Evolutionary conservation across 2,797 vertebrate genomes (phyloP).

Genomic region (Iguana delicatissima): DNA sequence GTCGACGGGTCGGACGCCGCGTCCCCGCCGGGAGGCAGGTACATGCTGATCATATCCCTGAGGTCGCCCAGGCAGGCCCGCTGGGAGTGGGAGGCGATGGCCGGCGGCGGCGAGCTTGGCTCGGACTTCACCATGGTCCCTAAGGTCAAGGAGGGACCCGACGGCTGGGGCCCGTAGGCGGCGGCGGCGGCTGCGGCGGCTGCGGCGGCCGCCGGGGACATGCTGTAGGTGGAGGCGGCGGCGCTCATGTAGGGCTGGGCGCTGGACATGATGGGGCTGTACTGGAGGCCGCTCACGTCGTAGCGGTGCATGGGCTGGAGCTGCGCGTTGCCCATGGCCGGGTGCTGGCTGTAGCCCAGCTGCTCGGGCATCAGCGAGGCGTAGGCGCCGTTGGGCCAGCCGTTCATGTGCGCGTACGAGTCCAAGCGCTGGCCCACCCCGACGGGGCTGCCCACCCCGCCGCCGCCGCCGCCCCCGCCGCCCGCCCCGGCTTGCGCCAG

Average conservation of each 20-base stretch:
- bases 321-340: slow-evolving; percentile 93
- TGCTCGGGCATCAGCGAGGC: slow-evolving; percentile 96
- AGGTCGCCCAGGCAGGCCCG: slow-evolving; percentile 97
- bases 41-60: slow-evolving; percentile 99
- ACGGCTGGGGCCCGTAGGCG: slow-evolving; percentile 88
- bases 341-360: slow-evolving; percentile 94
- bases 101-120: slow-evolving; percentile 95
- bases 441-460: slow-evolving; percentile 88
- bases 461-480: slow-evolving; percentile 77
- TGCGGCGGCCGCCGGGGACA: slow-evolving; percentile 90
- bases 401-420: slow-evolving; percentile 97
- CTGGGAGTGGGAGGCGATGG: slow-evolving; percentile 95
- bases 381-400: slow-evolving; percentile 98
- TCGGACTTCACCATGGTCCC: slow-evolving; percentile 96
- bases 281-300: slow-evolving; percentile 97
- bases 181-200: slow-evolving; percentile 61
- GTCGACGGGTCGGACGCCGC: slow-evolving; percentile 88
- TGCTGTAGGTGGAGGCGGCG: slow-evolving; percentile 87
- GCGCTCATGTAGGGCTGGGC: slow-evolving; percentile 98
- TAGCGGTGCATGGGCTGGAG: slow-evolving; percentile 98
- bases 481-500: slow-evolving; percentile 83
- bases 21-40: slow-evolving; percentile 97
- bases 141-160: slow-evolving; percentile 87
- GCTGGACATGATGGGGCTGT: slow-evolving; percentile 95
- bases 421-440: slow-evolving; percentile 97